These are phyloP conservation scores for Sycophila texana DNA, from an alignment of 2,888 invertebrate genomes.

Conservation along the genomic window DNA sequence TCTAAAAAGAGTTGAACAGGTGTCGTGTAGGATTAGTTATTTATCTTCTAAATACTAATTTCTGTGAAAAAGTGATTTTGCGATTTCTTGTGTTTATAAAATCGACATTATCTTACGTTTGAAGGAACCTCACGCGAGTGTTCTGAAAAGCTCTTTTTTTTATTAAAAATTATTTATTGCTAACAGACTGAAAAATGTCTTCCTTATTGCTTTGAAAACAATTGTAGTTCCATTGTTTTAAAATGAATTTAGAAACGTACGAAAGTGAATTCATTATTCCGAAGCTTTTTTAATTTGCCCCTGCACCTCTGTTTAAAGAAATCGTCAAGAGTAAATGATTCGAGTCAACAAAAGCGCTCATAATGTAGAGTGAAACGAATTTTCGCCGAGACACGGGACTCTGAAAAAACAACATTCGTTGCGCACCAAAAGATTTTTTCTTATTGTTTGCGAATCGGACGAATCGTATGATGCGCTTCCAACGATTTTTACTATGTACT, in stretches of 20 bases:
- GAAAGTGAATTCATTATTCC: too few species aligned
- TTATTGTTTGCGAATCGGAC: slow-evolving; percentile 30
- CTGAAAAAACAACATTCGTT: too few species aligned
- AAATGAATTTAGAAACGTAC: too few species aligned
- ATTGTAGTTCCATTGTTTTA: too few species aligned
- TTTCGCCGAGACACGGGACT: too few species aligned
- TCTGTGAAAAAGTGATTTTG: slow-evolving; percentile 6
- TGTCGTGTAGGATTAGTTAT: slow-evolving; percentile 46
- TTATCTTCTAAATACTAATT: slow-evolving; percentile 21
- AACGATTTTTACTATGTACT: slow-evolving; percentile 64
- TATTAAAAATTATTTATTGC: neutral
- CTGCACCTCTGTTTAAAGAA: too few species aligned
- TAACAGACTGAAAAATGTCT: slow-evolving; percentile 16
- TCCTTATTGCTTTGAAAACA: slow-evolving; percentile 4
- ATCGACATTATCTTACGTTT: slow-evolving; percentile 21
- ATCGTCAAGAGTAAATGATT: too few species aligned
- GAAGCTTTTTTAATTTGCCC: neutral
- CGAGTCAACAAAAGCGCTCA: too few species aligned
- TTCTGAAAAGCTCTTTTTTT: slow-evolving; percentile 4
- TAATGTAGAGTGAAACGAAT: too few species aligned
- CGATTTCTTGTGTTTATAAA: slow-evolving; percentile 30
- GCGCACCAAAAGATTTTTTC: slow-evolving; percentile 32
- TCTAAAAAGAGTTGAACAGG: slow-evolving; percentile 45
- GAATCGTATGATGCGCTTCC: slow-evolving; percentile 62
- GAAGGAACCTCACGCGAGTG: neutral